Evolutionary conservation across 2,797 vertebrate genomes (phyloP).

Genomic region (Fistularia tabacaria): DNA sequence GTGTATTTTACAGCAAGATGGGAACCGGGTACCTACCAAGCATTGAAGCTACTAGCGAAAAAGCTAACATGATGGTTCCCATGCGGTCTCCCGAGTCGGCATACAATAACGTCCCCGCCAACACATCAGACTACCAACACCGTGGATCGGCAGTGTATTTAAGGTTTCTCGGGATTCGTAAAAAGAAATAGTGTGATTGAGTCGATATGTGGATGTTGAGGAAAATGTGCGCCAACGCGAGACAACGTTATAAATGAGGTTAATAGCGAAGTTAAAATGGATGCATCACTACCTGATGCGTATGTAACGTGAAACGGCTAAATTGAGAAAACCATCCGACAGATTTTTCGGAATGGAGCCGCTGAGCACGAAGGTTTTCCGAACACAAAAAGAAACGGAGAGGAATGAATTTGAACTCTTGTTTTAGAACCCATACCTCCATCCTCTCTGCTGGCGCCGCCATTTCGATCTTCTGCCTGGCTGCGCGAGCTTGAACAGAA

Average conservation of each 20-base stretch:
- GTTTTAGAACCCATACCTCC: conserved; percentile 69
- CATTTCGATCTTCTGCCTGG: conserved; percentile 74
- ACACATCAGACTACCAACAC: too few species aligned
- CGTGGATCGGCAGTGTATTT: too few species aligned
- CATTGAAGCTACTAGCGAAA: conserved; percentile 5
- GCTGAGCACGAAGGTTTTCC: not conserved
- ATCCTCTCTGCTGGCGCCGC: conserved; percentile 79
- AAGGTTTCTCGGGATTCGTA: too few species aligned
- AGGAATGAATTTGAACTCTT: not conserved
- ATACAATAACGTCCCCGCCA: not conserved
- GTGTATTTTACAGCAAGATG: too few species aligned
- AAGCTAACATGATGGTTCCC: conserved; percentile 55
- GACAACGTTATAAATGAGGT: conserved; percentile 2
- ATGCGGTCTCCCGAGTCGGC: conserved; percentile 51
- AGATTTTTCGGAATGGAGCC: not conserved
- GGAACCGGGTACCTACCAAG: conserved; percentile 9
- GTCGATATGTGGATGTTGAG: not conserved
- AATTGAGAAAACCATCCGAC: not conserved
- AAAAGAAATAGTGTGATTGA: too few species aligned
- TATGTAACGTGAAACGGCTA: not conserved
- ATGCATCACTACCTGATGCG: conserved; percentile 20
- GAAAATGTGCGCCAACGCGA: not conserved
- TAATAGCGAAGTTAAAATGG: conserved; percentile 48
- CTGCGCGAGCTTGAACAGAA: conserved; percentile 28
- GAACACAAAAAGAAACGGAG: not conserved